These are phyloP conservation scores for Hyaena hyaena DNA, from an alignment of 2,113 vertebrate genomes.

Conservation along the genomic window DNA sequence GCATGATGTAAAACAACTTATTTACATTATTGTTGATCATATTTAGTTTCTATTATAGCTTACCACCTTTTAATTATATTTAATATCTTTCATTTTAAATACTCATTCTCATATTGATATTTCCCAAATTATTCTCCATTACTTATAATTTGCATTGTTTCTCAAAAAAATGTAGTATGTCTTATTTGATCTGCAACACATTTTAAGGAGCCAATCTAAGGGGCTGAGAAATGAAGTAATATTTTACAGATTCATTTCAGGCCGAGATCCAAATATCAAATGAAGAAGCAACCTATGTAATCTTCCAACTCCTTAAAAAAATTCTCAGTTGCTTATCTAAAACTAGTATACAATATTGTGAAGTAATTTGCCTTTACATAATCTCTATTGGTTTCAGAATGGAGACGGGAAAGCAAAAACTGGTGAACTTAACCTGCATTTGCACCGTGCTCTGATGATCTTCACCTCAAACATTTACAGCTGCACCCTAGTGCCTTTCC, in stretches of 20 bases:
- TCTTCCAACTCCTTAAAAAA: not conserved
- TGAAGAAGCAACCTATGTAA: not conserved
- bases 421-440: not conserved
- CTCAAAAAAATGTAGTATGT: not conserved
- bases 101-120: not conserved
- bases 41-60: not conserved
- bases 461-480: not conserved
- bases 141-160: not conserved
- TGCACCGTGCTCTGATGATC: not conserved
- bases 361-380: not conserved
- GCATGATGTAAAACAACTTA: conserved; percentile 47
- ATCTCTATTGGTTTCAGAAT: not conserved
- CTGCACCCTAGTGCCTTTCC: not conserved
- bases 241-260: conserved; percentile 22
- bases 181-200: not conserved
- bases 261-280: not conserved
- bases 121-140: conserved; percentile 13
- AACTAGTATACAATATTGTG: not conserved
- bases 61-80: not conserved
- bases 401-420: not conserved
- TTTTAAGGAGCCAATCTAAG: not conserved
- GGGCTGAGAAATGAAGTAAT: not conserved
- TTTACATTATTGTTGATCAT: not conserved
- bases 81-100: conserved; percentile 20
- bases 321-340: not conserved